Evolutionary conservation across 1,140 invertebrate genomes (phyloP).

Genomic region (Drosophila nebulosa): DNA sequence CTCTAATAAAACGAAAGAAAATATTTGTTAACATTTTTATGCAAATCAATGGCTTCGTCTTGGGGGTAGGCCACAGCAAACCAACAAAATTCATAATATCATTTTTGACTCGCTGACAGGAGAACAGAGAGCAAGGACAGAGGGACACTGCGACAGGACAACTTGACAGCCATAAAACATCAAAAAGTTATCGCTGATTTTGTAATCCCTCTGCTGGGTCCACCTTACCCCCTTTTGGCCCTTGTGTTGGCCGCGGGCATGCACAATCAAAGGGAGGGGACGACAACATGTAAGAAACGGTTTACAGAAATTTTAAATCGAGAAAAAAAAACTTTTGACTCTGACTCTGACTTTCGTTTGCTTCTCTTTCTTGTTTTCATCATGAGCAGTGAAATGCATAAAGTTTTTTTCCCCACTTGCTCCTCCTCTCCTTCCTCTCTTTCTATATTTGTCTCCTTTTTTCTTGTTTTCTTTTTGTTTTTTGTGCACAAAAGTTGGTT

Average conservation of each 20-base stretch:
- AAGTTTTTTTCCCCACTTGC: slow-evolving; percentile 43
- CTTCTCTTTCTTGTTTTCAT: slow-evolving; percentile 38
- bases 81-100: slow-evolving; percentile 62
- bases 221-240: neutral
- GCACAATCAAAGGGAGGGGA: neutral
- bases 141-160: slow-evolving; percentile 30
- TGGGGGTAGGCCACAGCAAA: slow-evolving; percentile 30
- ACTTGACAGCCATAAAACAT: slow-evolving; percentile 78
- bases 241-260: neutral
- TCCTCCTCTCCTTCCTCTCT: neutral
- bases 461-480: neutral
- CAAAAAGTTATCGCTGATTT: slow-evolving; percentile 65
- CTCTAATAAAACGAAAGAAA: slow-evolving; percentile 59
- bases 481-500: slow-evolving; percentile 55
- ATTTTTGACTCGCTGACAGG: slow-evolving; percentile 61
- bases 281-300: slow-evolving; percentile 3
- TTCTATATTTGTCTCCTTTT: neutral
- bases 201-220: neutral
- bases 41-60: slow-evolving; percentile 61
- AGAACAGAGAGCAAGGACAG: neutral
- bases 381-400: slow-evolving; percentile 75
- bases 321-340: neutral
- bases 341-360: neutral
- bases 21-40: slow-evolving; percentile 76
- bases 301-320: slow-evolving; percentile 12